Evolutionary conservation across 2,113 vertebrate species (phyloP), one percentile per base, ranked within the genome.

Genomic region (Deroptyus accipitrinus): DNA sequence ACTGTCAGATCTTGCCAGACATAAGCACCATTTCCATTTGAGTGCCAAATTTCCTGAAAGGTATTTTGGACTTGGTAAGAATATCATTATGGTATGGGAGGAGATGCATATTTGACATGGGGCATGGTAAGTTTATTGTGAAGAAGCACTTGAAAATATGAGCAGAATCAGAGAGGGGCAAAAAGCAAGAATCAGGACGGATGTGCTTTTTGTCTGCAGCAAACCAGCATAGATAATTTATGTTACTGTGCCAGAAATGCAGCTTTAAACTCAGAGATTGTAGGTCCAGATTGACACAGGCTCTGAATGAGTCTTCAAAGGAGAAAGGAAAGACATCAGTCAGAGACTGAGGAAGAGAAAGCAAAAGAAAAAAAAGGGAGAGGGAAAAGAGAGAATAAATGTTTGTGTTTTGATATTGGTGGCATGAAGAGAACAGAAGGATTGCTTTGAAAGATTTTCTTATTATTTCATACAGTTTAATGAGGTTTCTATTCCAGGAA

Each of bases 21-120:
- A 61, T 86, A 2, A 28, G 75, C 82, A 95, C 62, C 6, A 0
- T 77, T 82, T 82, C 88, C 76, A 30, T 67, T 52, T 28, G 77
- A 88, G 86, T 93, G 92, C 92, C 85, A 55, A 59, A 95, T 85
- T 96, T 96, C 95, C 94, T 93, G 96, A 97, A 97, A 97, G 91
- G 86, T 95, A 96, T 92, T 96, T 96, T 95, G 91, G 94, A 95
- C 93, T 94, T 94, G 70, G 5, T 52, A 88, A 91, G 86, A 91
- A 7, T 55, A 93, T 82, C 16, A 17, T 91, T 37, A 94, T 96
- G 96, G 86, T 30, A 95, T 91, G 96, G 57, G 69, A 87, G 62
- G 74, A 75, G 77, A 92, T 92, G 96, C 76, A 4, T 10, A 69
- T 88, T 74, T 86, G 95, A 86, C 64, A 82, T 89, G 91, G 94